Conservation (phyloP, 2,113 vertebrate genomes). For the Aldabrachelys gigantea region DNA sequence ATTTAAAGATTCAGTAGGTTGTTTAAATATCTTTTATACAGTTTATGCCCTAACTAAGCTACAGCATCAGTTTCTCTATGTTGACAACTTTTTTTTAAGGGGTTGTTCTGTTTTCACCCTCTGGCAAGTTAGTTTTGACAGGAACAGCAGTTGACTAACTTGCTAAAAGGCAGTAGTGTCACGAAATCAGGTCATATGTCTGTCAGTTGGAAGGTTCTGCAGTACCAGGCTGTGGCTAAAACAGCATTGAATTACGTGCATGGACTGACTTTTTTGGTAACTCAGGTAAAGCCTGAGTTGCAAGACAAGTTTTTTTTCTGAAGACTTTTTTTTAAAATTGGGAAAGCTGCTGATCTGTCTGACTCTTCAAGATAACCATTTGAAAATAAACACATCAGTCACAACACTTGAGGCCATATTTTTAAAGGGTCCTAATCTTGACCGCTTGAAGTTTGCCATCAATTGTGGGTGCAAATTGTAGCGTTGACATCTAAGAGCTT, state of each 20-base stretch:
- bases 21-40: not conserved
- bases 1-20: not conserved
- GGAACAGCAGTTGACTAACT: not conserved
- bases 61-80: not conserved
- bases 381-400: not conserved
- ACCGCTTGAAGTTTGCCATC: not conserved
- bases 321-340: not conserved
- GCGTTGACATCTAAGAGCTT: not conserved
- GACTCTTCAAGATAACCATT: not conserved
- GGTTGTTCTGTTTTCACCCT: not conserved
- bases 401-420: not conserved
- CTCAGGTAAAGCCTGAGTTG: not conserved
- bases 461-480: not conserved
- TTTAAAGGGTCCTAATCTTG: not conserved
- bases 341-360: not conserved
- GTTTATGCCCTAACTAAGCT: not conserved
- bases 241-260: not conserved
- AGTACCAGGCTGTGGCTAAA: constrained; percentile 25
- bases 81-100: not conserved
- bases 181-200: not conserved
- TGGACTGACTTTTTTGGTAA: not conserved
- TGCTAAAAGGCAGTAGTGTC: not conserved
- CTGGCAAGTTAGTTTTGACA: not conserved
- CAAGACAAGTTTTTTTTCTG: not conserved
- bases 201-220: not conserved